Evolutionary conservation across 2,797 vertebrate species (phyloP).

Genomic region (Clarias platycephalus): DNA sequence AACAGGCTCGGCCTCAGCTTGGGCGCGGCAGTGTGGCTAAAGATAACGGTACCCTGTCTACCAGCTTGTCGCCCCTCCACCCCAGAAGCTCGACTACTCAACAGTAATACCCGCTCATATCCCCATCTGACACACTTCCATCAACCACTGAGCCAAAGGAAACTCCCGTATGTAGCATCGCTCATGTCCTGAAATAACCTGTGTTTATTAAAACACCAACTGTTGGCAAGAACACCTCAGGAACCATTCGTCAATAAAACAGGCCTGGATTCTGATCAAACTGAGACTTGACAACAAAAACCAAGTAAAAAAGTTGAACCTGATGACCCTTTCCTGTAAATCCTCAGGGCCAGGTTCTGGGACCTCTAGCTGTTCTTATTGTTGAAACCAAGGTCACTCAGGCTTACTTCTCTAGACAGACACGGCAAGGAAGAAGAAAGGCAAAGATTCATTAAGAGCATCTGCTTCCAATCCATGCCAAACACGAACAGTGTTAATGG

Average conservation of each 20-base stretch:
- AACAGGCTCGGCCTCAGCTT: slow-evolving; percentile 28
- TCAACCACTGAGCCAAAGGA: slow-evolving; percentile 41
- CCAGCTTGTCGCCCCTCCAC: slow-evolving; percentile 13
- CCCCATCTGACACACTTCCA: slow-evolving; percentile 39
- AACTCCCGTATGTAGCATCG: slow-evolving; percentile 32
- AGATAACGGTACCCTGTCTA: slow-evolving; percentile 41
- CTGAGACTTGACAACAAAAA: background rate
- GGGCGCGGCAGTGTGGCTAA: slow-evolving; percentile 40
- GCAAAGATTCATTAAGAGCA: slow-evolving; percentile 34
- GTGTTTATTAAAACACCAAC: slow-evolving; percentile 40
- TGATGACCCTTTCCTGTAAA: slow-evolving; percentile 52
- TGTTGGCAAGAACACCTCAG: slow-evolving; percentile 8
- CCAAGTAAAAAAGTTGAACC: slow-evolving; percentile 19
- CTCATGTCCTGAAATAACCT: slow-evolving; percentile 47
- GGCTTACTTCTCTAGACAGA: slow-evolving; percentile 58
- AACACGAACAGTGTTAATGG: slow-evolving; percentile 48
- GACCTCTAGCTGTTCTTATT: slow-evolving; percentile 40
- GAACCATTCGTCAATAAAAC: slow-evolving; percentile 14
- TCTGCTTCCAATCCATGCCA: slow-evolving; percentile 54
- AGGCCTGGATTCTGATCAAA: slow-evolving; percentile 3
- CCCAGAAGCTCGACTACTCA: background rate
- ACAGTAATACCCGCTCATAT: slow-evolving; percentile 19
- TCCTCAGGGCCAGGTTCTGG: slow-evolving; percentile 44
- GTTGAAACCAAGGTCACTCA: slow-evolving; percentile 55
- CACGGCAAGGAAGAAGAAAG: slow-evolving; percentile 46